A percentile compares a stretch with the other conserved stretches of the same genome.
These are phyloP conservation scores for Drosophila anceps DNA, from an alignment of 2,888 invertebrate species.

Conservation along the genomic window DNA sequence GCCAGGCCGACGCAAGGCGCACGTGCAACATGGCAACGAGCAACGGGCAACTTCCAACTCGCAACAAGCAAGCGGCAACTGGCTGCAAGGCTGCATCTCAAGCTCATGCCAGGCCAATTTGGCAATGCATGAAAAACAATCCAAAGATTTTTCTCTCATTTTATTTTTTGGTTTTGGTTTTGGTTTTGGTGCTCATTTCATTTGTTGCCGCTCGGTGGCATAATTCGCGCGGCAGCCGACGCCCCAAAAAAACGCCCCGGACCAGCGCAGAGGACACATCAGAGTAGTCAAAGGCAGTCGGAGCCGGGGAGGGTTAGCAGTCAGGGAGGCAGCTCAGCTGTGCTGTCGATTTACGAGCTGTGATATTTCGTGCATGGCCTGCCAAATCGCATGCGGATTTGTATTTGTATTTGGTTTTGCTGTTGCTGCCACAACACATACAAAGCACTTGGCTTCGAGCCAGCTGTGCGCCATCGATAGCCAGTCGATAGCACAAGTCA, in stretches of 20 bases:
- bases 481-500: slow-evolving; percentile 55
- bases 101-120: slow-evolving; percentile 54
- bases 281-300: slow-evolving; percentile 20
- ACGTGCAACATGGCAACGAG: slow-evolving; percentile 63
- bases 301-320: not conserved
- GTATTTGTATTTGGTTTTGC: slow-evolving; percentile 15
- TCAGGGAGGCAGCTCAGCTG: slow-evolving; percentile 1
- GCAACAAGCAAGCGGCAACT: slow-evolving; percentile 9
- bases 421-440: not conserved
- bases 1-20: slow-evolving; percentile 45
- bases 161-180: slow-evolving; percentile 32
- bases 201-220: slow-evolving; percentile 67
- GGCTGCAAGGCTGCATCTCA: slow-evolving; percentile 59
- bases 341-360: slow-evolving; percentile 74
- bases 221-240: slow-evolving; percentile 73
- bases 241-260: slow-evolving; percentile 46
- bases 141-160: slow-evolving; percentile 44
- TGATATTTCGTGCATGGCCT: slow-evolving; percentile 69
- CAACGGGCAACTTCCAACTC: slow-evolving; percentile 10
- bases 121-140: slow-evolving; percentile 53
- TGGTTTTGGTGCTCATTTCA: slow-evolving; percentile 44
- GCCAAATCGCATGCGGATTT: slow-evolving; percentile 58
- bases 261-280: slow-evolving; percentile 43
- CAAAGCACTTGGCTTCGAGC: slow-evolving; percentile 34
- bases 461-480: slow-evolving; percentile 60